Conservation (phyloP, 2,888 invertebrate genomes). For the Conops quadrifasciatus region DNA sequence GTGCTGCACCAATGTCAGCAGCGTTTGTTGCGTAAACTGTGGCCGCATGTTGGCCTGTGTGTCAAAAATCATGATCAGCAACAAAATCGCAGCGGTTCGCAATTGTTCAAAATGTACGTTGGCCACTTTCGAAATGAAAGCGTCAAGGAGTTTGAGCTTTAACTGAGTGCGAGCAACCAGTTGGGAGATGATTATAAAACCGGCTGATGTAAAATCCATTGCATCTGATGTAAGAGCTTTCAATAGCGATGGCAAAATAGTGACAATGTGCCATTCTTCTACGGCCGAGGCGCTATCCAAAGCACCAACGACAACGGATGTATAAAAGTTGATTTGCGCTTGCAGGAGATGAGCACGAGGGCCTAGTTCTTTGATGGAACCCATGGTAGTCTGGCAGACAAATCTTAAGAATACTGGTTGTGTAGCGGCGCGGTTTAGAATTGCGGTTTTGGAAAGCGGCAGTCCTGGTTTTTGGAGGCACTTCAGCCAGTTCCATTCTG, state of each 20-base stretch:
- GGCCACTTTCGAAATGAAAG: constrained; percentile 71
- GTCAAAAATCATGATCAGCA: constrained; percentile 77
- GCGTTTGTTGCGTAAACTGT: constrained; percentile 67
- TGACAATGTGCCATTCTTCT: constrained; percentile 73
- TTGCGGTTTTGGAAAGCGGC: constrained; percentile 74
- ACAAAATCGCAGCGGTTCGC: constrained; percentile 71
- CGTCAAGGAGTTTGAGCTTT: constrained; percentile 68
- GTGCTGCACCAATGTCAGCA: constrained; percentile 67
- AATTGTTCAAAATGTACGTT: constrained; percentile 68
- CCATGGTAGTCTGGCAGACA: constrained; percentile 69
- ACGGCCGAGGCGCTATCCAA: constrained; percentile 69
- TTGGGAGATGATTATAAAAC: constrained; percentile 78
- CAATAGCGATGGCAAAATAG: constrained; percentile 76
- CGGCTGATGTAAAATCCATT: constrained; percentile 76
- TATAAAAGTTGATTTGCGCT: constrained; percentile 82
- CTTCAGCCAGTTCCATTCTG: constrained; percentile 80
- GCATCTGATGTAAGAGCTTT: constrained; percentile 75
- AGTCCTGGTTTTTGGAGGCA: constrained; percentile 78
- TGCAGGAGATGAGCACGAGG: constrained; percentile 70
- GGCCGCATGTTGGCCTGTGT: constrained; percentile 68
- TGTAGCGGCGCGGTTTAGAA: constrained; percentile 77
- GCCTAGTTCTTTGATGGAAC: constrained; percentile 70
- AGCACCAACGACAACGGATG: constrained; percentile 77
- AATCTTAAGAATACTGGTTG: constrained; percentile 72
- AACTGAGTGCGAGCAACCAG: constrained; percentile 73